phyloP scores from a whole-genome alignment of 1,140 invertebrate species.

The Triops cancriformis region DNA sequence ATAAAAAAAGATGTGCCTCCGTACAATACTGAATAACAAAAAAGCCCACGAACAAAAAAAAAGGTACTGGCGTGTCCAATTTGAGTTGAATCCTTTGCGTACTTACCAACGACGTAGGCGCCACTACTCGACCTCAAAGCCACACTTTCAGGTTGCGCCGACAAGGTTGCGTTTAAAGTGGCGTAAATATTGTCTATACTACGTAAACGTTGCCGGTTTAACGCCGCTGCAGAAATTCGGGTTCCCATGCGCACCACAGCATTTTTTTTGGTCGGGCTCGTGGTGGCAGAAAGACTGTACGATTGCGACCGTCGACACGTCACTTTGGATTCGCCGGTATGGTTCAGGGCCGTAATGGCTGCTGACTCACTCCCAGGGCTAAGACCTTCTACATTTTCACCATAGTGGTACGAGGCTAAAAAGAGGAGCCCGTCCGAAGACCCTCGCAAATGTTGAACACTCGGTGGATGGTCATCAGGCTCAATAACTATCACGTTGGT shows the following conservation, averaged over 20 bases:
- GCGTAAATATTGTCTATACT: slow-evolving; percentile 16
- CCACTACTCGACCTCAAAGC: background rate
- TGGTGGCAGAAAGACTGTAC: slow-evolving; percentile 2
- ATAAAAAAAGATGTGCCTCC: background rate
- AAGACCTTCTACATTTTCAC: background rate
- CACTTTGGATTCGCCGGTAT: background rate
- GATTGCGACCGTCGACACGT: background rate
- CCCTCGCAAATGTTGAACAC: background rate
- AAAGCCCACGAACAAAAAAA: background rate
- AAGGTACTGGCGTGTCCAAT: too few relatives aligned
- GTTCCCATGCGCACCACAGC: slow-evolving; percentile 26
- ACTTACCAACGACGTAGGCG: slow-evolving; percentile 25
- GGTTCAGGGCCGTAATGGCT: background rate
- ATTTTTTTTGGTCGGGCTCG: slow-evolving; percentile 11
- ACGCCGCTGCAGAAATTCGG: slow-evolving; percentile 20
- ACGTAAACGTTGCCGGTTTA: slow-evolving; percentile 22
- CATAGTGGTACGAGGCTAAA: background rate
- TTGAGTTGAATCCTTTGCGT: too few relatives aligned
- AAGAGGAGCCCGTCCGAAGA: background rate
- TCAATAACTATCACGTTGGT: slow-evolving; percentile 7
- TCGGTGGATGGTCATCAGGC: background rate
- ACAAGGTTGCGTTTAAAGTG: background rate
- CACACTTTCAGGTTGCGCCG: background rate
- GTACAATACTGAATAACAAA: background rate
- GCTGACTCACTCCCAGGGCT: background rate